A percentile compares a stretch with the other conserved stretches of the same genome.
These are phyloP conservation scores for Abrostola tripartita DNA, from an alignment of 2,888 invertebrate species.

Conservation along the genomic window DNA sequence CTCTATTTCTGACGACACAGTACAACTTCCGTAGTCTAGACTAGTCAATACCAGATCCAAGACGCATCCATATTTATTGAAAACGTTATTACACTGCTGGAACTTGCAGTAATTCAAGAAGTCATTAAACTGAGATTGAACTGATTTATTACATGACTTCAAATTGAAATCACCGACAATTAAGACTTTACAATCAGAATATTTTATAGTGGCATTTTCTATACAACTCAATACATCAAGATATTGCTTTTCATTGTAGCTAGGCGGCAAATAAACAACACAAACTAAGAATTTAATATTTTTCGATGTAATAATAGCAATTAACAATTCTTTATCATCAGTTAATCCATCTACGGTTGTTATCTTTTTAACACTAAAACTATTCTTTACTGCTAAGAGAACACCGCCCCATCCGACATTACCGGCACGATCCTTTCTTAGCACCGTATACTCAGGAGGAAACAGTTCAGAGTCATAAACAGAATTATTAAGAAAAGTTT, in stretches of 20 bases:
- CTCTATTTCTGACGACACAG: constrained; percentile 9
- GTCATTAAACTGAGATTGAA: background rate
- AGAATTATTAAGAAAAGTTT: too few relatives aligned
- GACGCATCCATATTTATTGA: constrained; percentile 17
- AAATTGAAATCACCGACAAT: constrained; percentile 7
- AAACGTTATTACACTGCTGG: constrained; percentile 11
- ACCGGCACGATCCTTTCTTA: too few relatives aligned
- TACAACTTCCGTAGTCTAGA: background rate
- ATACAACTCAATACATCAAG: constrained; percentile 19
- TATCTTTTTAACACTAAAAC: too few relatives aligned
- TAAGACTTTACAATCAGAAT: background rate
- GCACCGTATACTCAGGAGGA: too few relatives aligned
- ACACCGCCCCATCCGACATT: too few relatives aligned
- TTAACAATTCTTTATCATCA: too few relatives aligned
- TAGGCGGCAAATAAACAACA: constrained; percentile 16
- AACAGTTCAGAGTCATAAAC: too few relatives aligned
- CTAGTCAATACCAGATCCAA: constrained; percentile 13
- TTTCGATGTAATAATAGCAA: too few relatives aligned
- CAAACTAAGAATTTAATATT: too few relatives aligned
- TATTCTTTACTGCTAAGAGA: too few relatives aligned
- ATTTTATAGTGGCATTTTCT: constrained; percentile 5
- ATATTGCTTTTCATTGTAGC: constrained; percentile 16
- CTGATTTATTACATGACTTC: constrained; percentile 9
- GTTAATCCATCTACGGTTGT: too few relatives aligned
- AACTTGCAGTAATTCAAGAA: constrained; percentile 13